Percentiles rank a stretch among this genome's conserved stretches.
phyloP scores from a whole-genome alignment of 2,888 invertebrate species.

The Dynastes grantii region DNA sequence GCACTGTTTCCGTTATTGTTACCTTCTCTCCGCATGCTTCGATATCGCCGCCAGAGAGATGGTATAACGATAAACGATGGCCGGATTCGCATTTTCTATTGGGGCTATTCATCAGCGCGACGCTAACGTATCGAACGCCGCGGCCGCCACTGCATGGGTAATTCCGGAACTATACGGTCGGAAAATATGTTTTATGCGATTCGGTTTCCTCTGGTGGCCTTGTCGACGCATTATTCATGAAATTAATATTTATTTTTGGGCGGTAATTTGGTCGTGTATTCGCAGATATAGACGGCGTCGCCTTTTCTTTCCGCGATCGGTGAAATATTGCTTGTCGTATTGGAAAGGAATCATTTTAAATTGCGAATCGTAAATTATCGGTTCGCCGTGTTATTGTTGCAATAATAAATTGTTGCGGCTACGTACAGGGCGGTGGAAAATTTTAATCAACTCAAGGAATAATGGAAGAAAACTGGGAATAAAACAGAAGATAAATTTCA shows the following conservation, averaged over 20 bases:
- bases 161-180: slow-evolving; percentile 25
- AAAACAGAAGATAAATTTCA: too few relatives aligned
- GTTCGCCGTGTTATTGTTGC: not conserved
- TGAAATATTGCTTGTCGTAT: not conserved
- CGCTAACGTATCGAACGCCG: slow-evolving; percentile 19
- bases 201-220: not conserved
- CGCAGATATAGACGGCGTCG: not conserved
- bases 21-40: slow-evolving; percentile 1
- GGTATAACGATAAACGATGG: slow-evolving; percentile 24
- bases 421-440: not conserved
- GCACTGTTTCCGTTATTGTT: slow-evolving; percentile 13
- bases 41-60: not conserved
- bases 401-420: not conserved
- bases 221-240: slow-evolving; percentile 26
- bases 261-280: slow-evolving; percentile 9
- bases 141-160: slow-evolving; percentile 9
- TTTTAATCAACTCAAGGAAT: not conserved
- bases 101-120: slow-evolving; percentile 26
- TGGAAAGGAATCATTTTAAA: slow-evolving; percentile 8
- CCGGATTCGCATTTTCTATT: slow-evolving; percentile 22
- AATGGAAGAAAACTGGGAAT: too few relatives aligned
- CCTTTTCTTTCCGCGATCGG: not conserved
- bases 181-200: slow-evolving; percentile 27
- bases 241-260: slow-evolving; percentile 43
- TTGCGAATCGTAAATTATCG: slow-evolving; percentile 13